phyloP scores from a whole-genome alignment of 2,888 invertebrate genomes.

The Cancer borealis region DNA sequence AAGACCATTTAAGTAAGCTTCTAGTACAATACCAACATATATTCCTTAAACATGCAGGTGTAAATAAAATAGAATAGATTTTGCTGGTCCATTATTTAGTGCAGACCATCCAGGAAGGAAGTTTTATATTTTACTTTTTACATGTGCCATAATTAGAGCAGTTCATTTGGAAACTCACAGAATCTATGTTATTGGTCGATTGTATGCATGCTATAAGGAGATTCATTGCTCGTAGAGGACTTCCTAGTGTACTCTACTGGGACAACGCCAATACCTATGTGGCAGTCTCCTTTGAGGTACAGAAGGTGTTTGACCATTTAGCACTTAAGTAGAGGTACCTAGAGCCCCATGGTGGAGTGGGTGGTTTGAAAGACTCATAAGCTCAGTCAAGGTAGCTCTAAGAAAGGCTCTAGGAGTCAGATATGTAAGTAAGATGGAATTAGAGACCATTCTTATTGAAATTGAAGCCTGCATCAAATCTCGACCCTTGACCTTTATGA shows the following conservation, averaged over 20 bases:
- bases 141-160: background rate
- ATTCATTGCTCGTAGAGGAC: background rate
- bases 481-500: background rate
- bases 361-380: constrained; percentile 59
- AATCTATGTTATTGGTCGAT: background rate
- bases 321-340: constrained; percentile 21
- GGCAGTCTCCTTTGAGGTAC: constrained; percentile 26
- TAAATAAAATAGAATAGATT: background rate
- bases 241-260: constrained; percentile 8
- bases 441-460: background rate
- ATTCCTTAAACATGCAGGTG: no score
- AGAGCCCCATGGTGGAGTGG: constrained; percentile 62
- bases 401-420: background rate
- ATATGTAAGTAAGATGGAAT: background rate
- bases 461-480: background rate
- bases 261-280: background rate
- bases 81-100: constrained; percentile 23
- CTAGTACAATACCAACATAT: no score
- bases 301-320: constrained; percentile 25
- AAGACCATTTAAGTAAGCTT: no score
- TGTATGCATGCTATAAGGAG: background rate
- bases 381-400: constrained; percentile 55
- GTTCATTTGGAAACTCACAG: background rate
- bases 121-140: background rate
- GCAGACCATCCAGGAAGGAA: background rate